These are phyloP conservation scores for Megalopta genalis DNA, from an alignment of 1,140 invertebrate species.

Conservation along the genomic window DNA sequence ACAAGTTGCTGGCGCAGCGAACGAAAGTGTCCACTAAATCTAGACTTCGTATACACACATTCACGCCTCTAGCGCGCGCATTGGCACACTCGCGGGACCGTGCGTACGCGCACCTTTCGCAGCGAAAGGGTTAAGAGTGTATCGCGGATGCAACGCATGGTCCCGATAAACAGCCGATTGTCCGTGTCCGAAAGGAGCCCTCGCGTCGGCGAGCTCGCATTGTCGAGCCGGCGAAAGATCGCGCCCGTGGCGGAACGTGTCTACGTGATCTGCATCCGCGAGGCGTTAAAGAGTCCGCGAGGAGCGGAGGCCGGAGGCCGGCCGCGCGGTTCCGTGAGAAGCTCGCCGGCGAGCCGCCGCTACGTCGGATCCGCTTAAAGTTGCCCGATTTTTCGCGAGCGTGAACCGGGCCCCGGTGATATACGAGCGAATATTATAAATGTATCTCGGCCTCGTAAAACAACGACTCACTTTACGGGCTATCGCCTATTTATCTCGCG, in stretches of 20 bases:
- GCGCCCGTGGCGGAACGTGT: not conserved
- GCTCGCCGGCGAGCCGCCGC: not conserved
- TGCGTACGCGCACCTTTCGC: too few relatives aligned
- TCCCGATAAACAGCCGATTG: not conserved
- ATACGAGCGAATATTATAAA: constrained; percentile 27
- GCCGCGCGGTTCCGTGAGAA: constrained; percentile 26
- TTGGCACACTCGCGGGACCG: too few relatives aligned
- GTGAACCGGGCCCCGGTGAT: not conserved
- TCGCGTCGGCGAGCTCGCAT: too few relatives aligned
- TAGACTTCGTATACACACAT: too few relatives aligned
- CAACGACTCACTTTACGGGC: constrained; percentile 23
- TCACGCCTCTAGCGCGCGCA: too few relatives aligned
- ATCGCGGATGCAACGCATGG: not conserved
- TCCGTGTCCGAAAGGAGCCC: not conserved
- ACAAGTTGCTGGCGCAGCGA: too few relatives aligned
- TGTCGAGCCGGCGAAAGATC: not conserved
- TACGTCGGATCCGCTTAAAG: constrained; percentile 13
- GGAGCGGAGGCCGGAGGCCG: too few relatives aligned
- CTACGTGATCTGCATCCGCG: constrained; percentile 34
- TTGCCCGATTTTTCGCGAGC: constrained; percentile 35
- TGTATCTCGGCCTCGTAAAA: constrained; percentile 6
- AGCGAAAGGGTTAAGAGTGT: too few relatives aligned
- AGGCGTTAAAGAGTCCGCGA: too few relatives aligned
- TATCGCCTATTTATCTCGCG: constrained; percentile 38
- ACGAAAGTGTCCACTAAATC: too few relatives aligned